phyloP scores from a whole-genome alignment of 2,888 invertebrate genomes.

The Ennomos quercinarius region DNA sequence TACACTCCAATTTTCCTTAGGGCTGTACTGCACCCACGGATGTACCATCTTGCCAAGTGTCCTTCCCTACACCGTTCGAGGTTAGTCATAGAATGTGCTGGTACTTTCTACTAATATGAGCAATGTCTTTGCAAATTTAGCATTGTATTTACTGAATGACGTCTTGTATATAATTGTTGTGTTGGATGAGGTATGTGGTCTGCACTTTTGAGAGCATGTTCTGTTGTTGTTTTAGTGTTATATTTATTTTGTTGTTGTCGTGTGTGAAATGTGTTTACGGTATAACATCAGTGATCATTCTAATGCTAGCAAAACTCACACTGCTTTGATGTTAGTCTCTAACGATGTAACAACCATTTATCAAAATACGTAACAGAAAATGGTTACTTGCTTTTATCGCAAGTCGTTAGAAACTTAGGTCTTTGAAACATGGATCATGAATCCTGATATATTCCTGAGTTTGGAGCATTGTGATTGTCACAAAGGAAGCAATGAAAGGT shows the following conservation, averaged over 20 bases:
- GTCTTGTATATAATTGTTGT: slow-evolving; percentile 9
- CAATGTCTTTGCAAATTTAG: slow-evolving; percentile 33
- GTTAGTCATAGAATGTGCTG: slow-evolving; percentile 23
- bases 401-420: no score
- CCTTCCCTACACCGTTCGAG: slow-evolving; percentile 27
- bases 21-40: slow-evolving; percentile 31
- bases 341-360: no score
- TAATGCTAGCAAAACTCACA: no score
- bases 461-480: no score
- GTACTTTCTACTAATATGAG: slow-evolving; percentile 24
- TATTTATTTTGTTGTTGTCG: slow-evolving; percentile 1
- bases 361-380: no score
- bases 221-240: slow-evolving; percentile 19
- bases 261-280: not conserved
- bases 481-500: no score
- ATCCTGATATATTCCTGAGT: no score
- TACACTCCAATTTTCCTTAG: slow-evolving; percentile 29
- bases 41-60: slow-evolving; percentile 25
- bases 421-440: no score
- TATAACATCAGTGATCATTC: not conserved
- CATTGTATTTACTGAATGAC: slow-evolving; percentile 21
- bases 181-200: slow-evolving; percentile 8
- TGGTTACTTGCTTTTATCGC: no score
- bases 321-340: no score
- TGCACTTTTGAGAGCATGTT: slow-evolving; percentile 31